Base-by-base conservation (phyloP, 2,797 vertebrate species). In the Sphenopsis melanotis region DNA sequence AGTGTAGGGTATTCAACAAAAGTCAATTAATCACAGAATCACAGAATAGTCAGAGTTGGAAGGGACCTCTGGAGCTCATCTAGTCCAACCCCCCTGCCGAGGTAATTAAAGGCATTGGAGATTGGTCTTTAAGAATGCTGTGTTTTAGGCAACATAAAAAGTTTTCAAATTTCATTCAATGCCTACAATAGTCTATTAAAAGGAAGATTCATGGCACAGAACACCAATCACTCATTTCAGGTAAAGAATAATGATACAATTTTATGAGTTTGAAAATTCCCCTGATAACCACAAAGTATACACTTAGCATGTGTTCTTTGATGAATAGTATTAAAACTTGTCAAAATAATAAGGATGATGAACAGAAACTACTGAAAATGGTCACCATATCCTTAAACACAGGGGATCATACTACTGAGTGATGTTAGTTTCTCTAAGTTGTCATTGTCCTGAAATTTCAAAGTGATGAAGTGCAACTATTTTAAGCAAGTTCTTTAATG, bases 361-460 rank as follows among this genome's bases (percentile, higher is more conserved):
- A 92, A 80, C 29, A 96, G 55, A 95, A 96, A 77, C 63, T 80
- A 87, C 53, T 90, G 57, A 76, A 95, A 95, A 91, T 41, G 24
- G 32, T 66, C 24, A 56, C 69, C 34, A 57, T 76, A 81, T 59
- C 65, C 72, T 93, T 81, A 94, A 92, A 93, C 57, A 77, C 36
- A 46, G 18, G 46, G 30, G 50, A 65, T 92, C 57, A 42, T 15
- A 49, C 36, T 27, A 27, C 39, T 83, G 76, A 88, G 63, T 34
- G 78, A 74, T 64, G 23, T 5, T 17, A n/a, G 34, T 82, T 95
- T 86, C 70, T 90, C 17, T 63, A 71, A 89, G 65, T 83, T 96
- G 61, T 47, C 82, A 34, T 85, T 91, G 68, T 81, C 55, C 72
- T 59, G 55, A 88, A 94, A 90, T 95, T 94, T 88, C 82, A 49